Percentiles rank a stretch among this genome's conserved stretches.
Evolutionary conservation across 2,888 invertebrate genomes (phyloP).

Genomic region (Hemicrepidius hirtus): DNA sequence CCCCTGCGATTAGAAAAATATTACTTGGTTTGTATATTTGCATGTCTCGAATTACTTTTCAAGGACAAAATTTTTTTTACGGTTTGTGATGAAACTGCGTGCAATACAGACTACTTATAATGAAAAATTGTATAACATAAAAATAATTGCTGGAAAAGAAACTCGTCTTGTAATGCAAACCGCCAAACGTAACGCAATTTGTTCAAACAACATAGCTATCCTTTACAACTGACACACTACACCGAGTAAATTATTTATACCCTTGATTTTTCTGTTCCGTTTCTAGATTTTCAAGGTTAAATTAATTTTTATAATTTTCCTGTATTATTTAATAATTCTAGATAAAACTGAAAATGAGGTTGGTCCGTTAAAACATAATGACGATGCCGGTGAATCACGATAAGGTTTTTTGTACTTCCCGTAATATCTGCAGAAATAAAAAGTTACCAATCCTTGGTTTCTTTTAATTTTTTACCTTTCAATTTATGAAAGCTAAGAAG

Average conservation of each 20-base stretch:
- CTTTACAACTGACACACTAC: conserved; percentile 29
- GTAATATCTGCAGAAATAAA: too few species aligned
- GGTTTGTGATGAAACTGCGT: conserved; percentile 9
- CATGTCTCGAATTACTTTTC: conserved; percentile 18
- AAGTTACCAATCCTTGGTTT: too few species aligned
- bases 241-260: conserved; percentile 32
- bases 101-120: conserved; percentile 21
- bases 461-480: too few species aligned
- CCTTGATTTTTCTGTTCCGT: conserved; percentile 12
- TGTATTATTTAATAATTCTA: too few species aligned
- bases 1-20: neutral
- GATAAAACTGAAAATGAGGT: too few species aligned
- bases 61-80: conserved; percentile 23
- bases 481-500: too few species aligned
- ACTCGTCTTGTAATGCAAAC: conserved; percentile 34
- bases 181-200: conserved; percentile 34
- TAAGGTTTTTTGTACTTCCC: too few species aligned
- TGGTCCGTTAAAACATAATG: too few species aligned
- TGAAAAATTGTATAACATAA: conserved; percentile 18
- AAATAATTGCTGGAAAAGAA: conserved; percentile 17
- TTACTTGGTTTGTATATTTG: conserved; percentile 3
- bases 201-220: conserved; percentile 34
- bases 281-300: conserved; percentile 18
- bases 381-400: too few species aligned
- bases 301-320: neutral